Conservation (phyloP, 2,113 vertebrate species). For the Gorsachius goisagi region DNA sequence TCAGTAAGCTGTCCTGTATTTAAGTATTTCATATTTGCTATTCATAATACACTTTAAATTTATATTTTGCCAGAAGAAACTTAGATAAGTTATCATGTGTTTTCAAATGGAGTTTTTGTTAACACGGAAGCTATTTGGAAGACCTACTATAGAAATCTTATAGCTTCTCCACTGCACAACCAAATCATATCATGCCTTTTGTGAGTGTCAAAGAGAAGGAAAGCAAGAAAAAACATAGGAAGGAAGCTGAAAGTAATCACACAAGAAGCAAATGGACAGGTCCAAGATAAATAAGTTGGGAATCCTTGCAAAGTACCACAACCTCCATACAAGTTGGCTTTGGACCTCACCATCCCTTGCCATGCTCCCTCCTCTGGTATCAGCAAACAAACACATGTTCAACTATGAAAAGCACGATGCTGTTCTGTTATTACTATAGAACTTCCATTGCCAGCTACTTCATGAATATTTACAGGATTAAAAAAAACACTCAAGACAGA, state of each 20-base stretch:
- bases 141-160: not conserved
- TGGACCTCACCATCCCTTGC: not conserved
- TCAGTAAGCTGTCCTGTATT: not conserved
- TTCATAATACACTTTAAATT: not conserved
- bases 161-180: not conserved
- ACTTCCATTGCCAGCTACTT: not conserved
- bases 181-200: not conserved
- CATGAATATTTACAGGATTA: not conserved
- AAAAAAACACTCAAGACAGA: not conserved
- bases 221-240: not conserved
- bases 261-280: not conserved
- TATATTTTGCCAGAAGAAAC: not conserved
- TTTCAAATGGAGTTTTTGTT: not conserved
- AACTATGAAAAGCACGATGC: fast-evolving
- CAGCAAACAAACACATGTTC: not conserved
- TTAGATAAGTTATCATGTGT: fast-evolving
- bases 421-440: not conserved
- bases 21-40: not conserved
- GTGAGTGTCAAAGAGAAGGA: not conserved
- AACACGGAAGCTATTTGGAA: not conserved
- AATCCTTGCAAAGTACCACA: not conserved
- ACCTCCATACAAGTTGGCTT: fast-evolving
- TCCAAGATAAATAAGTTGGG: not conserved
- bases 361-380: not conserved
- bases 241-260: not conserved